phyloP scores from a whole-genome alignment of 23 tunicate genomes.

The Trididemnum clinides region DNA sequence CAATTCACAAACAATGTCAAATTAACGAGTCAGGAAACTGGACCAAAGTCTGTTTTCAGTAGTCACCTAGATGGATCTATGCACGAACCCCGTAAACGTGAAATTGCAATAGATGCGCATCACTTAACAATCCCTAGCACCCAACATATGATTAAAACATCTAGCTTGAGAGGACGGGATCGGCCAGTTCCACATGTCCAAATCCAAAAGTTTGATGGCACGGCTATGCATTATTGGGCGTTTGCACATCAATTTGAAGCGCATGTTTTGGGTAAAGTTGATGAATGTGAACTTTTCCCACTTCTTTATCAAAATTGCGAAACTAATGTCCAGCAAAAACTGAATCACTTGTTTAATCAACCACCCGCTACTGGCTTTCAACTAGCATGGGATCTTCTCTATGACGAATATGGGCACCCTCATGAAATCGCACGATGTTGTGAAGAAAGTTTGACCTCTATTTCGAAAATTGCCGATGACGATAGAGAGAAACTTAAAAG shows the following conservation, averaged over 20 bases:
- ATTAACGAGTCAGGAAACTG: too few species aligned
- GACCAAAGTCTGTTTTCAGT: too few species aligned
- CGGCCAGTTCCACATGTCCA: background rate
- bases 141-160: too few species aligned
- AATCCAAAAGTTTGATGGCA: background rate
- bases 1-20: too few species aligned
- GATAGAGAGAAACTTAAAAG: background rate
- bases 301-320: conserved; percentile 3
- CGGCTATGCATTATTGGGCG: background rate
- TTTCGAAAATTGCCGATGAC: background rate
- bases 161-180: background rate
- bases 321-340: background rate
- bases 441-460: background rate
- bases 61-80: too few species aligned
- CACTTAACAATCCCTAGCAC: too few species aligned
- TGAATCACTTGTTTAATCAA: background rate
- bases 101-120: too few species aligned
- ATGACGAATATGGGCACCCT: conserved; percentile 13
- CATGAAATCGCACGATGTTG: conserved; percentile 23
- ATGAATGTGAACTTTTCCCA: background rate
- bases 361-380: background rate
- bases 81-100: too few species aligned
- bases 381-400: conserved; percentile 7
- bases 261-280: background rate
- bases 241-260: conserved; percentile 8